These are phyloP conservation scores for Chymomyza fuscimana DNA, from an alignment of 2,888 invertebrate species.

Conservation along the genomic window DNA sequence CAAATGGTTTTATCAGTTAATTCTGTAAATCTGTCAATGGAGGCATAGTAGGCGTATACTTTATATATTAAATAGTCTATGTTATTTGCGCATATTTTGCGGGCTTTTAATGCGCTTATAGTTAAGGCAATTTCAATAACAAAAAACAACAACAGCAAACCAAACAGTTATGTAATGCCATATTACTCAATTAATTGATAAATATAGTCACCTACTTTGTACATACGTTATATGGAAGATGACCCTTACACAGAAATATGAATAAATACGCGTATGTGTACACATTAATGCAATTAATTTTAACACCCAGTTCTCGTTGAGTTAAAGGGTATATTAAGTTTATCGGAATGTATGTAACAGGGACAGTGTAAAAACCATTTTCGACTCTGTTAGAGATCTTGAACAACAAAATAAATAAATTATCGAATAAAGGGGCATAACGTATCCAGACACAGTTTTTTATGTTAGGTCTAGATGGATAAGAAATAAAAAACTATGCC, in stretches of 20 bases:
- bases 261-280: conserved; percentile 22
- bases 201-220: conserved; percentile 24
- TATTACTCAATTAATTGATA: conserved; percentile 59
- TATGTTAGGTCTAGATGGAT: too few relatives aligned
- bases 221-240: neutral
- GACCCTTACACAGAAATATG: neutral
- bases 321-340: too few relatives aligned
- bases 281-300: conserved; percentile 54
- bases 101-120: conserved; percentile 48
- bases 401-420: too few relatives aligned
- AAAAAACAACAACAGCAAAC: conserved; percentile 25
- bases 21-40: conserved; percentile 43
- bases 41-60: conserved; percentile 18
- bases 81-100: conserved; percentile 34
- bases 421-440: too few relatives aligned
- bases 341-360: too few relatives aligned
- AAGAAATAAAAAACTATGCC: too few relatives aligned
- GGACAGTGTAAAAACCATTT: too few relatives aligned
- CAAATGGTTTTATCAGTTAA: conserved; percentile 53
- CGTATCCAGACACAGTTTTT: too few relatives aligned
- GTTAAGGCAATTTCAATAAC: neutral
- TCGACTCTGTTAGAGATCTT: too few relatives aligned
- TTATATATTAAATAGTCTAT: conserved; percentile 14
- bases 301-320: too few relatives aligned
- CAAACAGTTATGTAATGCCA: conserved; percentile 52